Base-by-base conservation (phyloP, 1,140 invertebrate genomes). In the Palaemon carinicauda region DNA sequence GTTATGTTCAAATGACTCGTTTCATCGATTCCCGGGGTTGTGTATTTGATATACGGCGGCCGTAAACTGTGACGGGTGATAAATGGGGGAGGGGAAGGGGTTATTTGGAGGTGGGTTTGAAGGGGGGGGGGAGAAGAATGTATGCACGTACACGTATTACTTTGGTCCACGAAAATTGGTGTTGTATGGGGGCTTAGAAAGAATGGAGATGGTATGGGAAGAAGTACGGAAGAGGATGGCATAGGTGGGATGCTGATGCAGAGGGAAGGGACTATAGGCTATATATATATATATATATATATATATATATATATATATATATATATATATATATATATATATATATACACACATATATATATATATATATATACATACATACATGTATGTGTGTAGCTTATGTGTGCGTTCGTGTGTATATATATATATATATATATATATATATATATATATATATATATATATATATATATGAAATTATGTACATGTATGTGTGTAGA, bases 131-230 rank as follows among this genome's bases (percentile, higher is more conserved):
- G 41, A 12, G 5, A 41, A 12, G 78, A 88, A 71, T 80, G 83
- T 88, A 88, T 88, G 87, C 87, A 88, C 80, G 83, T 88, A 88
- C 87, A 88, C 87, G 81, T 81, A 84, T 88, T 88, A 88, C 80
- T 60, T 41, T 21, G 41, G 50, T 41, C 24, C 33, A 2, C 56
- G 81, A 81, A 31, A 56, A n/a, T 33, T 5, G n/a, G n/a, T n/a
- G 80, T 50, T 41, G 41, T 41, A 41, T 41, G 41, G 41, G n/a
- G 41, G 41, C 41, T 41, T 4, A 51, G 86, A 73, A 33, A 73
- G 29, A 29, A 73, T 54, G 69, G 79, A 75, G 53, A 15, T n/a
- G 52, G 52, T 29, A 1, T 33, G 24, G 51, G 51, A 33, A 78
- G 75, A 52, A 27, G 19, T 4, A 50, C 1, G 24, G 10, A 27